These are phyloP conservation scores for Zygaena filipendulae DNA, from an alignment of 2,888 invertebrate genomes.

Conservation along the genomic window DNA sequence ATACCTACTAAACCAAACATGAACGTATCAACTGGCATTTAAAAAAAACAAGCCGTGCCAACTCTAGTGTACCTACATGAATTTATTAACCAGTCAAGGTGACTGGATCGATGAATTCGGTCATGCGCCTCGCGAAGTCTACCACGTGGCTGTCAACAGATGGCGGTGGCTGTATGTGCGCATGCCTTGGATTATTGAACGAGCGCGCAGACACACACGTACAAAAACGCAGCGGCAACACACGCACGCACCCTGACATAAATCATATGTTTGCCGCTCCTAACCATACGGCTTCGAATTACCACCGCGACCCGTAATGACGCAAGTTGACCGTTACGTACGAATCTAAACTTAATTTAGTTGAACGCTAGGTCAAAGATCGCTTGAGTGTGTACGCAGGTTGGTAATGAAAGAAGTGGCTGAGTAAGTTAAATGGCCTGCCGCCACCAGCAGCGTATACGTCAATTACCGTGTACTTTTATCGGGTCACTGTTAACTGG, in stretches of 20 bases:
- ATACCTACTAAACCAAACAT: too few relatives aligned
- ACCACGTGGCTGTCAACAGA: slow-evolving; percentile 61
- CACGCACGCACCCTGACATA: slow-evolving; percentile 33
- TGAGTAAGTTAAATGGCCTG: slow-evolving; percentile 46
- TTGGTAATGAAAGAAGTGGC: too few relatives aligned
- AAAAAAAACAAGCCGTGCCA: too few relatives aligned
- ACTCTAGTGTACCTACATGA: slow-evolving; percentile 41
- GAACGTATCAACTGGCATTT: too few relatives aligned
- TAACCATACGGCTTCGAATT: slow-evolving; percentile 59
- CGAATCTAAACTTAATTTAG: slow-evolving; percentile 22
- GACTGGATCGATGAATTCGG: slow-evolving; percentile 52
- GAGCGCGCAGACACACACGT: slow-evolving; percentile 26
- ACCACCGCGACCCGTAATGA: slow-evolving; percentile 50
- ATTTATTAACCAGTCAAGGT: slow-evolving; percentile 59
- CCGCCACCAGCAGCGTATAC: slow-evolving; percentile 36
- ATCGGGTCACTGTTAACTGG: slow-evolving; percentile 25
- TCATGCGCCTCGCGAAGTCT: slow-evolving; percentile 28
- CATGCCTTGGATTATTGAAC: slow-evolving; percentile 59
- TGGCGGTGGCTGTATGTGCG: slow-evolving; percentile 46
- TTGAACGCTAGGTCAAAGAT: too few relatives aligned
- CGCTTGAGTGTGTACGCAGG: too few relatives aligned
- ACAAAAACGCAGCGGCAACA: slow-evolving; percentile 12
- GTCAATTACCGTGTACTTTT: slow-evolving; percentile 50
- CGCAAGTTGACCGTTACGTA: slow-evolving; percentile 26
- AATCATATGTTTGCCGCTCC: slow-evolving; percentile 56